Evolutionary conservation across 2,113 vertebrate species (phyloP), one percentile per base, ranked within the genome.

Genomic region (Sturnus vulgaris): DNA sequence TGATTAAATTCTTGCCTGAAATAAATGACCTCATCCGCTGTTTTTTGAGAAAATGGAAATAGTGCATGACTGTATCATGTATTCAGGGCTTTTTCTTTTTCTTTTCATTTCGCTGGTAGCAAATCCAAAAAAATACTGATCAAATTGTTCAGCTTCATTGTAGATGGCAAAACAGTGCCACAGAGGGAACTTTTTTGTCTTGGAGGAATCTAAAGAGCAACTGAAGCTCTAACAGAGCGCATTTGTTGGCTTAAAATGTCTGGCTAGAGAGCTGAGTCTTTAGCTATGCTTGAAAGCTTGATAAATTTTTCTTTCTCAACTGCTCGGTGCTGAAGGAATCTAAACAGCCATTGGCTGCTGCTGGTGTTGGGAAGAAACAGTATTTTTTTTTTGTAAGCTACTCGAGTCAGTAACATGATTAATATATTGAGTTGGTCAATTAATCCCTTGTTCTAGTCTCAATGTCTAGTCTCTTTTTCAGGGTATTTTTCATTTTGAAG

Each of bases 161-260:
- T 75, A 39, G 53, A 65, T 82, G 70, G 79, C 39, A 65, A 88
- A 93, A 25, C 13, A 25, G 56, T 77, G 57, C 46, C 40, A 68
- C 50, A 89, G 81, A 89, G 57, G 46, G 86, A 92, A 46, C 9
- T 2, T 56, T 71, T 83, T 95, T 39, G 84, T 87, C 73, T 91
- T 89, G 40, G 14, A 82, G 69, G 69, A 92, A 71, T 84, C 65
- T 87, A 53, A 92, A 82, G 59, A 95, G 69, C 83, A 92, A 89
- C 49, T 53, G 80, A 93, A 91, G 78, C 81, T 91, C 16, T 88
- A 92, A 79, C 57, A 92, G 93, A 82, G 86, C 0, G 0, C 2
- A 0, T 92, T 96, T 96, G 94, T 97, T 97, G 81, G 91, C 65
- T 76, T 77, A 79, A 91, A 95, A 95, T 95, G 59, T 69, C 93